A percentile compares a stretch with the other conserved stretches of the same genome.
phyloP scores from a whole-genome alignment of 2,888 invertebrate species.

The Vanessa cardui region DNA sequence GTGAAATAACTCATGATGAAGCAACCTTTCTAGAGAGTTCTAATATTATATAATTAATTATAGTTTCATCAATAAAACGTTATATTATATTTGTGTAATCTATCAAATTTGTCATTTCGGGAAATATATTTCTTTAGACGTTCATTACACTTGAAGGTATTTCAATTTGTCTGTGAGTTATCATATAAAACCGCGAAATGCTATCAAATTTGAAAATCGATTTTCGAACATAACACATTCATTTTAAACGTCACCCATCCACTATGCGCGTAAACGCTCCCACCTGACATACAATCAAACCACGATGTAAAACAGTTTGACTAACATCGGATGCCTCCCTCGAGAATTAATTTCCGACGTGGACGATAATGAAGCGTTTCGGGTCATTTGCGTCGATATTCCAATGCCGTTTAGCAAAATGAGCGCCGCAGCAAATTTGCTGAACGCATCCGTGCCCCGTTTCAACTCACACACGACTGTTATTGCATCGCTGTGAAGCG shows the following conservation, averaged over 20 bases:
- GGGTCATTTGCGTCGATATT: slow-evolving; percentile 56
- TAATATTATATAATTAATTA: no score
- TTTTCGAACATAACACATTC: slow-evolving; percentile 25
- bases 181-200: neutral
- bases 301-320: slow-evolving; percentile 55
- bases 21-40: no score
- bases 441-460: slow-evolving; percentile 45
- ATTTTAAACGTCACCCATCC: slow-evolving; percentile 27
- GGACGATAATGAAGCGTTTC: slow-evolving; percentile 63
- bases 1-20: no score
- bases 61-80: no score
- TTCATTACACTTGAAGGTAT: no score
- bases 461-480: slow-evolving; percentile 21
- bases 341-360: slow-evolving; percentile 71
- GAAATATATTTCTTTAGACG: no score
- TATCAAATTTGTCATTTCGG: no score
- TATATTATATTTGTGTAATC: no score
- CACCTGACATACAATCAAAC: slow-evolving; percentile 48
- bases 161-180: no score
- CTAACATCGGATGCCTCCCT: slow-evolving; percentile 51
- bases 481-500: slow-evolving; percentile 30
- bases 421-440: slow-evolving; percentile 57
- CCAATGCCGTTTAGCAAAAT: slow-evolving; percentile 58
- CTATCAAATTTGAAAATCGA: slow-evolving; percentile 22
- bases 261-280: slow-evolving; percentile 38